These are phyloP conservation scores for Volucella inflata DNA, from an alignment of 2,888 invertebrate species.

Conservation along the genomic window DNA sequence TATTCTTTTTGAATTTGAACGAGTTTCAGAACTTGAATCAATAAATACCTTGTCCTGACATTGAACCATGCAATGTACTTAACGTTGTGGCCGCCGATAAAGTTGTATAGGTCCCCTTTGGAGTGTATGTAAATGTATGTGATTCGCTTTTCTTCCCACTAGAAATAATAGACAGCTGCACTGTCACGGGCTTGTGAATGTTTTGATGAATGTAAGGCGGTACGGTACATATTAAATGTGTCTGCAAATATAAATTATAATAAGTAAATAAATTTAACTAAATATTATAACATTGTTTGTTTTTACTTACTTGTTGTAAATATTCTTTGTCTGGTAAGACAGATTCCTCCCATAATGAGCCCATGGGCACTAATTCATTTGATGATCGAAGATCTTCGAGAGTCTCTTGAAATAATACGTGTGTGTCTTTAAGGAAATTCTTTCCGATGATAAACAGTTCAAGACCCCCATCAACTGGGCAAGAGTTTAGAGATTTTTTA, in stretches of 20 bases:
- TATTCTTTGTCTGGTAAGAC: slow-evolving; percentile 95
- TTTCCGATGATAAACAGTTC: slow-evolving; percentile 95
- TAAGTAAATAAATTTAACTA: not conserved
- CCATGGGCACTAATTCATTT: slow-evolving; percentile 84
- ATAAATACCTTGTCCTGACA: slow-evolving; percentile 83
- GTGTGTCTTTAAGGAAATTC: slow-evolving; percentile 95
- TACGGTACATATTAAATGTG: slow-evolving; percentile 93
- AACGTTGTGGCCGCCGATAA: slow-evolving; percentile 82
- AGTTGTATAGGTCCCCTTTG: slow-evolving; percentile 83
- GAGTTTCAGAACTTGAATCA: slow-evolving; percentile 76
- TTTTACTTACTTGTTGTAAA: slow-evolving; percentile 89
- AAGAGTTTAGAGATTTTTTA: slow-evolving; percentile 92
- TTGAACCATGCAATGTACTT: slow-evolving; percentile 81
- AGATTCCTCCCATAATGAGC: slow-evolving; percentile 89
- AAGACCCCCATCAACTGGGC: slow-evolving; percentile 91
- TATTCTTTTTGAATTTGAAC: slow-evolving; percentile 67
- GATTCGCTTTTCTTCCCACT: slow-evolving; percentile 94
- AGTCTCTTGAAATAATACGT: slow-evolving; percentile 88
- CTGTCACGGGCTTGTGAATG: slow-evolving; percentile 87
- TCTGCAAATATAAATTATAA: slow-evolving; percentile 85
- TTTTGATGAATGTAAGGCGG: slow-evolving; percentile 90
- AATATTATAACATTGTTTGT: not conserved
- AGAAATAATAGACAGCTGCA: slow-evolving; percentile 91
- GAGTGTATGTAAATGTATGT: slow-evolving; percentile 92
- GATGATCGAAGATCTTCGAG: slow-evolving; percentile 80